Percentiles rank a stretch among this genome's conserved stretches.
These are phyloP conservation scores for Macrostomum lignano DNA, from an alignment of 1,140 invertebrate genomes.

Conservation along the genomic window DNA sequence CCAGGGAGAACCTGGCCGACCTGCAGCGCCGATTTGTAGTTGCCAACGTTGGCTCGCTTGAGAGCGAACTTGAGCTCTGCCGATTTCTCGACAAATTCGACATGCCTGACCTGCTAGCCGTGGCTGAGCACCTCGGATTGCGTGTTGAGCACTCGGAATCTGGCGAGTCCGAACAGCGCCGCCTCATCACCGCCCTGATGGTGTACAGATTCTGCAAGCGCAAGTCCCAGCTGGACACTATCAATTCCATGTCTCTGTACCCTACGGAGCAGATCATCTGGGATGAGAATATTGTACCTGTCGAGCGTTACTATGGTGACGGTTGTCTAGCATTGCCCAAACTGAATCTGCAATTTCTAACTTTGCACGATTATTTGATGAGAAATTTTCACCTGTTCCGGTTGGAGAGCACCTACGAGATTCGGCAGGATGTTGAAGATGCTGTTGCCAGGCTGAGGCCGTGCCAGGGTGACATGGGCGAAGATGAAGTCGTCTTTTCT, in stretches of 20 bases:
- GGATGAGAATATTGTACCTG: slow-evolving; percentile 93
- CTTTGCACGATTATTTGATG: slow-evolving; percentile 82
- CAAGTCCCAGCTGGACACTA: slow-evolving; percentile 56
- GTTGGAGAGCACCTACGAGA: slow-evolving; percentile 92
- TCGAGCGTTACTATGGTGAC: slow-evolving; percentile 80
- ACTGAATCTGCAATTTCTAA: slow-evolving; percentile 87
- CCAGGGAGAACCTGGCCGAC: neutral
- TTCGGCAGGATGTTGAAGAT: slow-evolving; percentile 79
- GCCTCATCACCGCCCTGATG: neutral
- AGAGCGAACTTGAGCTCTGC: neutral
- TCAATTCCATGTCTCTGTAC: slow-evolving; percentile 93
- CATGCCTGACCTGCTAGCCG: too few relatives aligned
- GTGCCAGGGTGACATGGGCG: slow-evolving; percentile 35
- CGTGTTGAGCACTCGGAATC: neutral
- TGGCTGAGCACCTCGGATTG: too few relatives aligned
- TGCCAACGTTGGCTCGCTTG: neutral
- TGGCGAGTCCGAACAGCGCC: neutral
- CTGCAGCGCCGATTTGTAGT: neutral
- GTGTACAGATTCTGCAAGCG: slow-evolving; percentile 28
- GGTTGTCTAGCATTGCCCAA: slow-evolving; percentile 59
- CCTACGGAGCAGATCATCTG: slow-evolving; percentile 91
- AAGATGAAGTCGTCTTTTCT: slow-evolving; percentile 40
- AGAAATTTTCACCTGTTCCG: slow-evolving; percentile 91
- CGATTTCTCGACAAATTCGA: slow-evolving; percentile 3
- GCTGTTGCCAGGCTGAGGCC: slow-evolving; percentile 67